Evolutionary conservation across 2,888 invertebrate species (phyloP).

Genomic region (Calameuta idolon): DNA sequence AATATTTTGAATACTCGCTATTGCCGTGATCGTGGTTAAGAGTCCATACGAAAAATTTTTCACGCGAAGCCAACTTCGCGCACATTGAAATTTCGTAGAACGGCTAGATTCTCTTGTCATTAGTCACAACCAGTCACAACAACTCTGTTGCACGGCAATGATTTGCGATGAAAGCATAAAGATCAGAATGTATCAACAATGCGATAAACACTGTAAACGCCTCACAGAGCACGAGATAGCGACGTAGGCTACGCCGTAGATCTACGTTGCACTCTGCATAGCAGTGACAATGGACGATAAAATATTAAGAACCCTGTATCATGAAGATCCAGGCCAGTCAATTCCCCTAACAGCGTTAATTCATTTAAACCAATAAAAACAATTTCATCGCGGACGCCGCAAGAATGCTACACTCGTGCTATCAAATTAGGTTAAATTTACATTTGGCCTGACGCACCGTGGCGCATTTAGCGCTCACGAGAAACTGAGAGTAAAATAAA

Average conservation of each 20-base stretch:
- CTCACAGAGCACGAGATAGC: background rate
- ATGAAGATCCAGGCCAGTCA: background rate
- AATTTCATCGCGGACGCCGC: background rate
- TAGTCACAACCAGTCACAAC: background rate
- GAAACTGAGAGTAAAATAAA: background rate
- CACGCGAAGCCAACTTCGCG: too few relatives aligned
- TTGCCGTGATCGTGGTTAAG: background rate
- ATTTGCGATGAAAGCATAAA: background rate
- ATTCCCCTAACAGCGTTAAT: background rate
- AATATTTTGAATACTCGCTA: background rate
- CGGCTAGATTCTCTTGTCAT: background rate
- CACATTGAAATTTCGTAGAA: background rate
- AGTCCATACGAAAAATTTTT: too few relatives aligned
- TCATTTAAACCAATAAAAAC: background rate
- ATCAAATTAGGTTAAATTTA: constrained; percentile 2
- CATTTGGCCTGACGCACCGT: background rate
- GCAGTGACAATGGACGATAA: background rate
- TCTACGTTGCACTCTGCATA: background rate
- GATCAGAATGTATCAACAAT: background rate
- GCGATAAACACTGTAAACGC: background rate
- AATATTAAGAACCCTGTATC: background rate
- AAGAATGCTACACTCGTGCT: background rate
- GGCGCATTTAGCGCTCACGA: background rate
- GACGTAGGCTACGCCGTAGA: background rate
- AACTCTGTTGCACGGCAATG: background rate